Conservation (phyloP, 2,797 vertebrate species). For the Netta rufina region DNA sequence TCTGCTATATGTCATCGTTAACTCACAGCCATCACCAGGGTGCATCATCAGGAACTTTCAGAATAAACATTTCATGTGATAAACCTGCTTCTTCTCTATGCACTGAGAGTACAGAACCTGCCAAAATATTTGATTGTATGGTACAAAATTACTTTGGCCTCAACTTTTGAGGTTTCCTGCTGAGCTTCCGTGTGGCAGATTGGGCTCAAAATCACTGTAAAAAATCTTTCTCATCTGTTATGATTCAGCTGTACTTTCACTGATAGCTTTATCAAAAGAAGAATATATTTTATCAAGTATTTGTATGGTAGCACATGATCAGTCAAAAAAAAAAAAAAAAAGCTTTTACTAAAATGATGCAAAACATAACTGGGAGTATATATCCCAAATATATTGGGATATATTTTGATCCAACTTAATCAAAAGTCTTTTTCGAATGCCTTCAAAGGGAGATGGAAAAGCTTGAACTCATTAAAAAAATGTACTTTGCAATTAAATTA, state of each 20-base stretch:
- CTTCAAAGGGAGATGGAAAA: not conserved
- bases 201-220: not conserved
- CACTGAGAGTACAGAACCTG: not conserved
- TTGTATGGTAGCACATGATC: not conserved
- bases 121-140: not conserved
- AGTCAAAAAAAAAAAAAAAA: not conserved
- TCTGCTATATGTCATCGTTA: rapidly evolving
- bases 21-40: not conserved
- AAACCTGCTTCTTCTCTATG: not conserved
- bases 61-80: not conserved
- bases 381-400: not conserved
- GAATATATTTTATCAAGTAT: not conserved
- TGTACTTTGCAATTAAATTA: not conserved
- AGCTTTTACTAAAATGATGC: not conserved
- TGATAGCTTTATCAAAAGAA: not conserved
- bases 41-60: not conserved
- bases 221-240: not conserved
- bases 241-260: not conserved
- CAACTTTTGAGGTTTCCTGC: not conserved
- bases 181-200: not conserved
- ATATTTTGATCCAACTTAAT: not conserved
- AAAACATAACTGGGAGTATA: not conserved
- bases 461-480: not conserved
- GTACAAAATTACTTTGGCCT: not conserved
- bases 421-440: not conserved